Base-by-base conservation (phyloP, 2,888 invertebrate species). In the Cybosia mesomella region DNA sequence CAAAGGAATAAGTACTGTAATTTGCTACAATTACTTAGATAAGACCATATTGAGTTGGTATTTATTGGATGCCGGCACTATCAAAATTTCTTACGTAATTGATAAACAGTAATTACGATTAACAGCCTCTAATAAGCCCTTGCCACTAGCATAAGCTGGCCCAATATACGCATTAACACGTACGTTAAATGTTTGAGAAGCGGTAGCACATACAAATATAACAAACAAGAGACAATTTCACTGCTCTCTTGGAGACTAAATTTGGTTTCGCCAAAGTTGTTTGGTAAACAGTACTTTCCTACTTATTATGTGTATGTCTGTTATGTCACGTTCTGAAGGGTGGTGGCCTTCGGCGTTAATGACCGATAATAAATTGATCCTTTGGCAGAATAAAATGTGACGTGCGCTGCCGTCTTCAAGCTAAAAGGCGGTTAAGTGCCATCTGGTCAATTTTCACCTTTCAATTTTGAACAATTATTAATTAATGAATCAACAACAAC, bases 101-200 rank as follows among this genome's bases (percentile, higher is more conserved):
- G 43, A 18, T 43, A 43, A 43, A 22, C 54, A 59, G 53, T 53
- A 59, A 66, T 59, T 58, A 53, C n/a, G 58, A 58, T 28, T 34
- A 65, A 53, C 49, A 49, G 28, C 21, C 9, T 32, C 34, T 65
- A 36, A 58, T 66, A 66, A 28, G 43, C 59, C 59, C n/a, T n/a
- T 36, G 36, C 59, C 58, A 60, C 39, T 22, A 32, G 54, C 34
- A 32, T 61, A 66, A 66, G 60, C 60, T 43, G 39, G n/a, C 3
- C 39, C 55, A 28, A 61, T 55, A 39, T 60, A 59, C 28, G 39
- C n/a, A 28, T 57, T 58, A 60, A 60, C 66, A 66, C 60, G 66
- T 43, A 43, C 28, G 36, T 34, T 21, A 53, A 66, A 66, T 66
- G 53, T 66, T 66, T 61, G 66, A n/a, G 8, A 28, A 60, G 28